Evolutionary conservation across 1,140 invertebrate species (phyloP).

Genomic region (Danaus plexippus): DNA sequence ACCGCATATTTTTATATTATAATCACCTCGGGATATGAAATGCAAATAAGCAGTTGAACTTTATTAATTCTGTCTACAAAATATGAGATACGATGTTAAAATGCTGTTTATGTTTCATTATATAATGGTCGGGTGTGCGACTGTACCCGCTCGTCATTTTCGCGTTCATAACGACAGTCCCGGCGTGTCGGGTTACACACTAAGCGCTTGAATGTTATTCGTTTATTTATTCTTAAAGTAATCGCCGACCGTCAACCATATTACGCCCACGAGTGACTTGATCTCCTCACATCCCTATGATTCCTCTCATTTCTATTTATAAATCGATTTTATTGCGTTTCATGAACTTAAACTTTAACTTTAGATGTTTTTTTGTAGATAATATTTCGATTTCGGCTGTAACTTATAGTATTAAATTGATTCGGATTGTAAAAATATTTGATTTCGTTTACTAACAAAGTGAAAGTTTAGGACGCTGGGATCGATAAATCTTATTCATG

Average conservation of each 20-base stretch:
- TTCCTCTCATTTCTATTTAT: conserved; percentile 38
- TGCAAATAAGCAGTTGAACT: too few species aligned
- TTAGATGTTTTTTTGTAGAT: conserved; percentile 20
- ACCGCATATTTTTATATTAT: too few species aligned
- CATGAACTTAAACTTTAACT: conserved; percentile 35
- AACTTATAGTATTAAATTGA: conserved; percentile 32
- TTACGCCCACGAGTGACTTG: conserved; percentile 45
- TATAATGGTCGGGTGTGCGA: conserved; percentile 11
- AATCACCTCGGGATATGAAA: too few species aligned
- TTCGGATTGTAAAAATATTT: conserved; percentile 30
- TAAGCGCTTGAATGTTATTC: conserved; percentile 34
- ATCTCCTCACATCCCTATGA: conserved; percentile 37
- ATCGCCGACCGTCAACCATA: conserved; percentile 39
- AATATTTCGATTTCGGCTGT: conserved; percentile 25
- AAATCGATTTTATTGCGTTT: conserved; percentile 34
- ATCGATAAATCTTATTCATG: conserved; percentile 3
- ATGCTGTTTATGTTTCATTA: not conserved
- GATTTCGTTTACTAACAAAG: conserved; percentile 21
- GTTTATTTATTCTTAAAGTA: conserved; percentile 54
- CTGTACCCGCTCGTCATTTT: conserved; percentile 45
- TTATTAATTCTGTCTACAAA: not conserved
- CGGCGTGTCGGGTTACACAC: conserved; percentile 43
- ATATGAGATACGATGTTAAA: not conserved
- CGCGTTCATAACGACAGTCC: conserved; percentile 35
- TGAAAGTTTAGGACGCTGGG: conserved; percentile 4